Base-by-base conservation (phyloP, 2,797 vertebrate genomes). In the Acropternis orthonyx region DNA sequence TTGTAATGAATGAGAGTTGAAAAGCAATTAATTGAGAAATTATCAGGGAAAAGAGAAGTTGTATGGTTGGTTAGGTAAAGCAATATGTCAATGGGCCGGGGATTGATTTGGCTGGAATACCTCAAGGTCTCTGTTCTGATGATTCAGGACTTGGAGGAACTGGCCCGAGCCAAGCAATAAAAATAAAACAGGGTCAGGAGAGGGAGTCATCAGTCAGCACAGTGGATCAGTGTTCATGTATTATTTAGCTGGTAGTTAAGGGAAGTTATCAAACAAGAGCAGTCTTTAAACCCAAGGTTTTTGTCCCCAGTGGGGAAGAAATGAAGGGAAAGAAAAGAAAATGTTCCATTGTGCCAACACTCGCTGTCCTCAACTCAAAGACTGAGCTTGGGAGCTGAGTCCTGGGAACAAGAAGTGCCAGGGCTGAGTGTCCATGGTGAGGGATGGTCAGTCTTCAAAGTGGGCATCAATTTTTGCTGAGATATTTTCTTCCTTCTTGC, bases 11-110 rank as follows among this genome's bases (percentile, higher is more conserved):
- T 98, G 98, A 98, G 97, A 98, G 97, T 98, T 98, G 97, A 98
- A 98, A 98, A 98, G 98, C 98, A 98, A 98, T 98, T 98, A 98
- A 98, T 98, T 98, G 94, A 98, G 97, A 98, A 98, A 98, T 98
- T 98, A 98, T 98, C 97, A 97, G 97, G 97, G 97, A 97, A 97
- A 97, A 97, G 97, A 21, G 85, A 98, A 97, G 97, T 96, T 98
- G 98, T 98, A 98, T 98, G 98, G 97, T 98, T 98, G 98, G 97
- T 97, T 98, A 98, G 98, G 97, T 98, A 98, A 98, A 98, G 98
- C 98, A 98, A 97, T 98, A 98, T 98, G 98, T 98, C 98, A 98
- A 96, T 98, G 98, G 98, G 88, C 98, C 98, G 96, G 96, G 98
- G 98, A 98, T 98, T 98, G 98, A 98, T 98, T 98, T 98, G 98